Evolutionary conservation across 2,113 vertebrate genomes (phyloP), one percentile per base, ranked within the genome.

Genomic region (Solea solea): DNA sequence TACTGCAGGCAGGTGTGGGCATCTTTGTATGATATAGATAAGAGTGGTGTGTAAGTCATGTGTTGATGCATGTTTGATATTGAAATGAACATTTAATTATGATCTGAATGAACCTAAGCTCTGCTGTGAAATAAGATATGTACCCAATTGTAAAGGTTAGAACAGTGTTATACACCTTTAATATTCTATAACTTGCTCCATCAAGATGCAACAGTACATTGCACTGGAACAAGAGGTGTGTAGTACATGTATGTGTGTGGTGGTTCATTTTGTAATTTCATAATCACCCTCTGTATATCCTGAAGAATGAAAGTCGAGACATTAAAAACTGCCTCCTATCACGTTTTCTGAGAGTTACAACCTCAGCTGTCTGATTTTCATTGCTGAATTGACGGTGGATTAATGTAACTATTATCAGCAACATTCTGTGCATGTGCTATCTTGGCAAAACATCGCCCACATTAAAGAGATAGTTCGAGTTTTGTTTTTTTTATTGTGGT

Each of bases 291-390:
- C 34, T 34, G 34, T 55, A 16, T 9, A 67, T 44, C 40, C 13
- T 7, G 9, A 34, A 41, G 25, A 28, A 57, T 15, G 5, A 54
- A 54, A 34, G 15, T 62, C 2, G 1, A 62, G 25, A 53, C 25
- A 10, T 15, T 45, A 39, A 46, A 61, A 16, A 28, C 55, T 8
- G 9, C 49, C 27, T 50, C 55, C 11, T 7, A 21, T 60, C 46
- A 16, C 27, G 28, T 52, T 48, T 15, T 25, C 8, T 52, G 48
- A n/a, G 48, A 52, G 15, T 16, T 44, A 14, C 40, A 12, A 21
- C 11, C 49, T 70, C 25, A 34, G 13, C 2, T 4, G 54, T 39
- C 14, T 48, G 85, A 64, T 80, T 90, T 81, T 76, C 41, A 56
- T 76, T 82, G 63, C 78, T 69, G 56, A 16, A 9, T 51, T 57